A percentile compares a stretch with the other conserved stretches of the same genome.
Evolutionary conservation across 2,888 invertebrate genomes (phyloP).

Genomic region (Lymantria monacha): DNA sequence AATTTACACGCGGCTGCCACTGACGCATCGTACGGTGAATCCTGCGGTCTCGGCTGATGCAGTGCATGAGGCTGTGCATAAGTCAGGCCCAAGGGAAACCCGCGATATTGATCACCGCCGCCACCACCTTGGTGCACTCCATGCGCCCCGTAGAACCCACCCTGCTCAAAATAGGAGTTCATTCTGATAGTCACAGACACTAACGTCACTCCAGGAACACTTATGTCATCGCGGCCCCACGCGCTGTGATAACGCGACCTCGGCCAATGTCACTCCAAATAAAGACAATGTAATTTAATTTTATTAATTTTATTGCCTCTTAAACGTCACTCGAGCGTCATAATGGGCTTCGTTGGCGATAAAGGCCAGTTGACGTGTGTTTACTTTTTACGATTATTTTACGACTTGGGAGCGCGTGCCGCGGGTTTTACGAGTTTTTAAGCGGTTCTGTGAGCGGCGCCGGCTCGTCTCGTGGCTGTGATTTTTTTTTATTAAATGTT

Average conservation of each 20-base stretch:
- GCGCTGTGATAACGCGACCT: conserved; percentile 77
- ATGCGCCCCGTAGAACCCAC: conserved; percentile 96
- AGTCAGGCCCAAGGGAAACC: conserved; percentile 93
- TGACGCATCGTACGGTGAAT: conserved; percentile 95
- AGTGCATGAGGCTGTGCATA: conserved; percentile 91
- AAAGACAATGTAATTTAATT: conserved; percentile 71
- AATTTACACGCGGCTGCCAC: conserved; percentile 93
- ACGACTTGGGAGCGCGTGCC: conserved; percentile 76
- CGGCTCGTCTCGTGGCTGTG: conserved; percentile 53
- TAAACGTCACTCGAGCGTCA: conserved; percentile 81
- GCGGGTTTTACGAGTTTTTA: conserved; percentile 79
- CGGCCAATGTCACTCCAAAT: conserved; percentile 74
- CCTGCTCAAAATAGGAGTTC: conserved; percentile 98
- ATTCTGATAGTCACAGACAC: conserved; percentile 83
- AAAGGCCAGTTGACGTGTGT: conserved; percentile 79
- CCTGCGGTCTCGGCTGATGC: conserved; percentile 91
- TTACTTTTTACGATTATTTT: conserved; percentile 83
- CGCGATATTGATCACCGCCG: conserved; percentile 91
- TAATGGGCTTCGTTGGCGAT: conserved; percentile 78
- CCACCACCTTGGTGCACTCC: conserved; percentile 89
- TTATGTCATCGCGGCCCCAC: conserved; percentile 79
- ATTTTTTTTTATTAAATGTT: conserved; percentile 35
- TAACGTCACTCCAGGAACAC: conserved; percentile 73
- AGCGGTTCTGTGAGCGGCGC: conserved; percentile 65
- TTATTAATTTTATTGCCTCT: conserved; percentile 81